These are phyloP conservation scores for Pherbina coryleti DNA, from an alignment of 2,888 invertebrate species.

Conservation along the genomic window DNA sequence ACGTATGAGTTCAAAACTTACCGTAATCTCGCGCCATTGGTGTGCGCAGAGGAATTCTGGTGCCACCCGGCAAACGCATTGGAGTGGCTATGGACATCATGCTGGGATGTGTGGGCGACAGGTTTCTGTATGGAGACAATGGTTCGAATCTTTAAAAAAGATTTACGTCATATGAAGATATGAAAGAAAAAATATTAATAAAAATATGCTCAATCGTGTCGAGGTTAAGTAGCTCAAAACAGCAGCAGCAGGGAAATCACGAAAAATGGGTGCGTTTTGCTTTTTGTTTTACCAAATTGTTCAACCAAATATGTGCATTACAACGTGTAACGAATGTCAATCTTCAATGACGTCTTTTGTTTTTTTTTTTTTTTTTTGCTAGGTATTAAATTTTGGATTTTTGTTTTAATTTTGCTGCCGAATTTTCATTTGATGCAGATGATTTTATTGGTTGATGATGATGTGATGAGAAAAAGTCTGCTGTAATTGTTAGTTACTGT, in stretches of 20 bases:
- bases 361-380: not conserved
- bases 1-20: slow-evolving; percentile 72
- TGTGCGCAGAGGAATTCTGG: slow-evolving; percentile 70
- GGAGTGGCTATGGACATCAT: slow-evolving; percentile 79
- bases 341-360: not conserved
- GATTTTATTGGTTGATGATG: not conserved
- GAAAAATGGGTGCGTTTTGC: not conserved
- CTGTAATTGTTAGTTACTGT: slow-evolving; percentile 28
- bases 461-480: not conserved
- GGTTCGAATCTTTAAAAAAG: slow-evolving; percentile 63
- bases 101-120: slow-evolving; percentile 80
- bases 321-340: no score
- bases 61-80: slow-evolving; percentile 73
- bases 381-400: not conserved
- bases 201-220: not conserved
- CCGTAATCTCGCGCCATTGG: slow-evolving; percentile 90
- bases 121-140: slow-evolving; percentile 69
- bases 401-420: slow-evolving; percentile 26
- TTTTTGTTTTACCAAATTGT: slow-evolving; percentile 5
- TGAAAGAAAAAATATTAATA: slow-evolving; percentile 15
- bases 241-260: slow-evolving; percentile 14
- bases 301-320: slow-evolving; percentile 3
- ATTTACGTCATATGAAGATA: slow-evolving; percentile 13
- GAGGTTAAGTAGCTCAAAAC: not conserved
- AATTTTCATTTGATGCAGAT: not conserved